Evolutionary conservation across 2,888 invertebrate species (phyloP), one percentile per base, ranked within the genome.

Genomic region (Aricia artaxerxes): DNA sequence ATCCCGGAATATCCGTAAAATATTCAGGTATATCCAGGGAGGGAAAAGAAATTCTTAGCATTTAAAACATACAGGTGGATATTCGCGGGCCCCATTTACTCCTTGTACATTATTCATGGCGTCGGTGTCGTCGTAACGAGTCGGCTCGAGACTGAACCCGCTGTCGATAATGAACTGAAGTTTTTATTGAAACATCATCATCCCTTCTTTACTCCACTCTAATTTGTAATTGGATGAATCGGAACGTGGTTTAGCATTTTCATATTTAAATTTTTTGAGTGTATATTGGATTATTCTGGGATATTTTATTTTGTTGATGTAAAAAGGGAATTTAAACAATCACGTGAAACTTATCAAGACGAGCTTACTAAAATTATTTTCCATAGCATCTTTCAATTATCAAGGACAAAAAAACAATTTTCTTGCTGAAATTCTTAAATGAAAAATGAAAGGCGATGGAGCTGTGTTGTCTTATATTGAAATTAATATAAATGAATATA

Each of bases 41-140:
- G 49, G 84, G 86, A 86, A 89, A 90, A 88, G 89, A 89, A 90
- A 88, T 90, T 89, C 86, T 85, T 85, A 86, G 85, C 88, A 88
- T 91, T 88, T 91, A 90, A 91, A 91, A 90, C 91, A 91, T 90
- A 88, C 89, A 91, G 90, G 91, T 90, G 86, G 88, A 89, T 91
- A 91, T 88, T 90, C 87, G 87, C 85, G 88, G 72, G 88, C 87
- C 87, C 89, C 90, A 89, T 85, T 92, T 93, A 92, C 90, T 89
- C 91, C 86, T 86, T 85, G 89, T 92, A 90, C 91, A 92, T 93
- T 92, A 93, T 94, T 93, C 92, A 93, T 92, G 92, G 91, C 86
- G 84, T 84, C 87, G 73, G 78, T 91, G 89, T 91, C 90, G 90
- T 87, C 87, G 88, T 93, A 92, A 92, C 92, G 92, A 93, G 91